Base-by-base conservation (phyloP, 2,113 vertebrate genomes). In the Lasiurus borealis region DNA sequence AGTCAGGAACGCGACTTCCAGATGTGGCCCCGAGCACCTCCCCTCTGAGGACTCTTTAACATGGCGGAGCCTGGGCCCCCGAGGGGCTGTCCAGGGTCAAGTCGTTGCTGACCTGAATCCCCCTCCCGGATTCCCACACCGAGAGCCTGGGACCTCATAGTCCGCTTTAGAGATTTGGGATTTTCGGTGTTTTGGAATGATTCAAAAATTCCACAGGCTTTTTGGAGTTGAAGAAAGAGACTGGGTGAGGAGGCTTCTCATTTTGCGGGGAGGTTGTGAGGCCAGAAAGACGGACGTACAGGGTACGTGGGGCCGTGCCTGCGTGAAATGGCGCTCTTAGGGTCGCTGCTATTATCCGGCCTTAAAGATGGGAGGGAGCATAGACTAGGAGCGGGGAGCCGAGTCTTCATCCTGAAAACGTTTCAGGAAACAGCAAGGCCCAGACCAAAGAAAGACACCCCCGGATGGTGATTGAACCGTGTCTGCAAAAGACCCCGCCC, bases 361-460 rank as follows among this genome's bases (percentile, higher is more conserved):
- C 40, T 44, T 50, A 6, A 52, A 44, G 72, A 14, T 14, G 19
- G 21, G 36, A 21, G 5, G 52, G 21, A 59, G 29, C 50, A 29
- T 13, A 73, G 25, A 66, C 4, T 6, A 15, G 68, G 72, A 40
- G 27, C 8, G 36, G 46, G 31, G 68, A 68, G 29, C 59, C 11
- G 40, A 81, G 27, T 44, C 40, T 88, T 75, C 54, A 7, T n/a
- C 50, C 44, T 31, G 34, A 92, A 94, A 86, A 88, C n/a, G 57
- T 23, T 86, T 85, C 77, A 25, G 52, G 77, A 85, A 44, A 44
- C 25, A 88, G 78, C 46, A 82, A 76, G 64, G 69, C 57, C 59
- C 52, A 76, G 31, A 27, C 40, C 7, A 44, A 71, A 96, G 48
- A 66, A 34, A 69, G 84, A 85, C 48, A 64, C 54, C 66, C 2